Evolutionary conservation across 1,140 invertebrate genomes (phyloP).

Genomic region (Melitaea cinxia): DNA sequence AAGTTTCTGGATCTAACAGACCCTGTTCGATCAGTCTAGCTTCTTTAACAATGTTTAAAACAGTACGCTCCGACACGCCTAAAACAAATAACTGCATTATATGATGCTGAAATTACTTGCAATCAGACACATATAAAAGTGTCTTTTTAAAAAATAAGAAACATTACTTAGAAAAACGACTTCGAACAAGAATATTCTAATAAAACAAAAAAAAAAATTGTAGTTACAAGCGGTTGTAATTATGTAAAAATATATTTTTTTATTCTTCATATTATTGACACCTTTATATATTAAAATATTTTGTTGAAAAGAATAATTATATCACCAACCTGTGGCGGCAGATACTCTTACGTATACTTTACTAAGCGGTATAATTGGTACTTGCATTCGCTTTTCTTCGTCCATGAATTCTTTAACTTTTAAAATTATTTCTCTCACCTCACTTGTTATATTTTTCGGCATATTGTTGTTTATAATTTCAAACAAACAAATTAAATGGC

Average conservation of each 20-base stretch:
- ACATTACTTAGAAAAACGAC: too few species aligned
- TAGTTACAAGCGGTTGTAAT: too few species aligned
- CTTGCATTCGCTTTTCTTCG: slow-evolving; percentile 76
- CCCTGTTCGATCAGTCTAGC: slow-evolving; percentile 72
- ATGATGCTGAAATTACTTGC: too few species aligned
- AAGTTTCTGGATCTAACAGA: slow-evolving; percentile 68
- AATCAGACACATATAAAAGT: too few species aligned
- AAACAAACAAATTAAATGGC: slow-evolving; percentile 38
- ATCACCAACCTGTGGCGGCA: slow-evolving; percentile 64
- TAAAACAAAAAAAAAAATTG: too few species aligned
- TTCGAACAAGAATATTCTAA: too few species aligned
- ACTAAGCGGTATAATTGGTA: slow-evolving; percentile 73
- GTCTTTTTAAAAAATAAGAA: too few species aligned
- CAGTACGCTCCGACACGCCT: slow-evolving; percentile 74
- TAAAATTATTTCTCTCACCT: slow-evolving; percentile 75
- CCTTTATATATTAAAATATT: background rate
- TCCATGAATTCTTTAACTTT: slow-evolving; percentile 79
- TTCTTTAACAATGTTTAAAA: slow-evolving; percentile 71
- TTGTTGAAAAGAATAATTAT: background rate
- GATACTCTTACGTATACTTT: slow-evolving; percentile 76
- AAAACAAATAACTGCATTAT: slow-evolving; percentile 24
- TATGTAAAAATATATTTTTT: too few species aligned
- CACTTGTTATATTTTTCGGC: slow-evolving; percentile 77
- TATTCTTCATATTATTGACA: too few species aligned
- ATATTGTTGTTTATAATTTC: slow-evolving; percentile 40